Evolutionary conservation across 2,888 invertebrate species (phyloP).

Genomic region (Therioaphis trifolii): DNA sequence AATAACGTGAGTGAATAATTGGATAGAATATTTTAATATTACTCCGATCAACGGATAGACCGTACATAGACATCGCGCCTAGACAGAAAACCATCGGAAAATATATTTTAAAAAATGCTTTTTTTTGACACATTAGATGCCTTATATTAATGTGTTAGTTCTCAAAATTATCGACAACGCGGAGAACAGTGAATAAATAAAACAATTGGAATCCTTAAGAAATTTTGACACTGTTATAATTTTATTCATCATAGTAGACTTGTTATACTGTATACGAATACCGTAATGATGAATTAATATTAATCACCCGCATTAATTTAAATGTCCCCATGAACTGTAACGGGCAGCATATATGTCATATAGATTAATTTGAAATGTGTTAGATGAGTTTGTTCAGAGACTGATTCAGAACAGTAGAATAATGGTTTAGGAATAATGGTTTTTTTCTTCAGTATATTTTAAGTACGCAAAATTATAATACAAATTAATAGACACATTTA

Average conservation of each 20-base stretch:
- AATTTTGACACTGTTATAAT: neutral
- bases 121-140: too few species aligned
- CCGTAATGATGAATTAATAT: slow-evolving; percentile 34
- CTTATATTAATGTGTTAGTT: neutral
- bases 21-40: neutral
- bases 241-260: neutral
- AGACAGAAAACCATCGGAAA: neutral
- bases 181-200: neutral
- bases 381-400: slow-evolving; percentile 41
- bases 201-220: slow-evolving; percentile 8
- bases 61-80: neutral
- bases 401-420: slow-evolving; percentile 47
- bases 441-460: neutral
- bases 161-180: neutral
- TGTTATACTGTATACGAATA: neutral
- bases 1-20: too few species aligned
- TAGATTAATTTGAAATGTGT: slow-evolving; percentile 37
- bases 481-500: neutral
- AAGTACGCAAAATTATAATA: neutral
- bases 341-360: neutral
- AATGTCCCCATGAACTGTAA: slow-evolving; percentile 5
- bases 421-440: neutral
- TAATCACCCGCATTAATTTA: slow-evolving; percentile 41
- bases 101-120: neutral
- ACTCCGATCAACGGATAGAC: neutral